Base-by-base conservation (phyloP, 2,888 invertebrate species). In the Chloroclystis v-ata region DNA sequence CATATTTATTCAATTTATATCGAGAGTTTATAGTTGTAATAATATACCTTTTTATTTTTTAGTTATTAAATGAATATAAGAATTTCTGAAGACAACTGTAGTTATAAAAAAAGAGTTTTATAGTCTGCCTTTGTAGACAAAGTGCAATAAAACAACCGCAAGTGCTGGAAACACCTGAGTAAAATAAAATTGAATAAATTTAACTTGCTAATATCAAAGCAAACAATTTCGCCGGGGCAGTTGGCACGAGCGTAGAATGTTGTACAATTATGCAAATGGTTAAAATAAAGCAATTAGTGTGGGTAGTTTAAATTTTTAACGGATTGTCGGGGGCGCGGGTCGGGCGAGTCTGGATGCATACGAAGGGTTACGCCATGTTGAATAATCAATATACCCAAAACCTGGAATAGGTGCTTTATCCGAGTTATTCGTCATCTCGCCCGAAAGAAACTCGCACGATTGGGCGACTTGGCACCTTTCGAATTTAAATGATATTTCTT, bases 241-340 rank as follows among this genome's bases (percentile, higher is more conserved):
- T 57, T 52, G 52, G 54, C 56, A 52, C 52, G 43, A 54, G 48
- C 47, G 47, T 40, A 53, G 47, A 54, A 55, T 54, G 53, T 60
- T 57, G 60, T 63, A 60, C 55, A 62, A 63, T 57, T 65, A 61
- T 61, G 65, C 56, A 63, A 70, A 69, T 62, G 56, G 50, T 6
- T 51, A 53, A 60, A 64, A 69, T 67, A 56, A 65, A 67, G 62
- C 64, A 65, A 69, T 72, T 72, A 69, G 47, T 47, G 53, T 38
- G 49, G 50, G 47, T 55, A 57, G 57, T 57, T 53, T 52, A 51
- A 52, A 53, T 55, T 57, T 57, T 55, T 57, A 52, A 57, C 47
- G 20, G 37, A 44, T 47, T 35, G 40, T 48, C 39, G 46, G 46
- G 37, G 10, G 35, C n/a, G 41, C 12, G 28, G 50, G 52, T 49